These are phyloP conservation scores for Ammospiza caudacuta DNA, from an alignment of 2,113 vertebrate species.

Conservation along the genomic window DNA sequence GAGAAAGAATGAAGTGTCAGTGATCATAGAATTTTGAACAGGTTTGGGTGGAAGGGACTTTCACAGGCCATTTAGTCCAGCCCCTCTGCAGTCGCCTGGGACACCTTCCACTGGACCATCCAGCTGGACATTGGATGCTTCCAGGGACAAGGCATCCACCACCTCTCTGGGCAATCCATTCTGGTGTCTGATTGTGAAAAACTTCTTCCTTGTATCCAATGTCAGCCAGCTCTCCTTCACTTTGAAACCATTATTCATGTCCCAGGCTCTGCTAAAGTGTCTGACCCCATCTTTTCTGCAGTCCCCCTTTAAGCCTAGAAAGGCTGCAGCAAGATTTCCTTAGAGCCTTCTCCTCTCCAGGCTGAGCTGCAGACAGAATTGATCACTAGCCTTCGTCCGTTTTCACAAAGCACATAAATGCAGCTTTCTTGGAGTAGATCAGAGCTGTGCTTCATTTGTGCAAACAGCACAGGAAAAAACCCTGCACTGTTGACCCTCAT, in stretches of 20 bases:
- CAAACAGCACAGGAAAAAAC: fast-evolving
- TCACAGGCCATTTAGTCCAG: not conserved
- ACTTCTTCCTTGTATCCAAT: not conserved
- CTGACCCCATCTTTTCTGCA: not conserved
- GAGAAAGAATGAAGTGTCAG: not conserved
- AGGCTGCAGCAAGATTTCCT: not conserved
- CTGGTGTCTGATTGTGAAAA: not conserved
- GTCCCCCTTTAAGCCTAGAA: not conserved
- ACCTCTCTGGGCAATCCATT: not conserved
- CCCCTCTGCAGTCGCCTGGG: not conserved
- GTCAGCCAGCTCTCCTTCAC: not conserved
- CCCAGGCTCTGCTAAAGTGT: not conserved
- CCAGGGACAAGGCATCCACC: not conserved
- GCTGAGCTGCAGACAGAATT: not conserved
- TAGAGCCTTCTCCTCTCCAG: not conserved
- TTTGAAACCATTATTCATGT: not conserved
- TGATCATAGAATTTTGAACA: not conserved
- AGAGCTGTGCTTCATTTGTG: not conserved
- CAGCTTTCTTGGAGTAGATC: not conserved
- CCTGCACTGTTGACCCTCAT: not conserved
- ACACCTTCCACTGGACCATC: not conserved
- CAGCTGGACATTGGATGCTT: not conserved
- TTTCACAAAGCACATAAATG: not conserved
- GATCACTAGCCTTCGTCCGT: not conserved
- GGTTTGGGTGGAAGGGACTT: not conserved